These are phyloP conservation scores for Lochmaea crataegi DNA, from an alignment of 2,888 invertebrate genomes.

Conservation along the genomic window DNA sequence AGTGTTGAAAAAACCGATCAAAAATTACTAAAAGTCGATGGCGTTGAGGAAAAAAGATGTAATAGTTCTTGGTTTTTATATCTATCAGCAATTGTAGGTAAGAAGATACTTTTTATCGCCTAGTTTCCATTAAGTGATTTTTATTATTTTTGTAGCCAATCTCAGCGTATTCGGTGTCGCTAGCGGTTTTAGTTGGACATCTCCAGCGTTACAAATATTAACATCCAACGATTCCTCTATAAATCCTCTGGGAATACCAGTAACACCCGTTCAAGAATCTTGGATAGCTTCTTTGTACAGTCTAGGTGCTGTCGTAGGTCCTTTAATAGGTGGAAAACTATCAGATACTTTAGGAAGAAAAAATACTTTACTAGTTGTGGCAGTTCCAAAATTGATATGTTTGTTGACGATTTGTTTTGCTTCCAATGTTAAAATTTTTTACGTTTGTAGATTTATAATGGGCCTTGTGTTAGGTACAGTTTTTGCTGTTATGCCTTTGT, in stretches of 20 bases:
- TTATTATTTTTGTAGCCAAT: slow-evolving; percentile 43
- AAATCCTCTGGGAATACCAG: slow-evolving; percentile 48
- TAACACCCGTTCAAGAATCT: slow-evolving; percentile 49
- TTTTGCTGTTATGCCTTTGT: slow-evolving; percentile 83
- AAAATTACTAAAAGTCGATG: slow-evolving; percentile 35
- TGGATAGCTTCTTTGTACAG: slow-evolving; percentile 51
- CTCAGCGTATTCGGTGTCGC: slow-evolving; percentile 44
- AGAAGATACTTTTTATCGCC: slow-evolving; percentile 7
- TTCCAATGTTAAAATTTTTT: slow-evolving; percentile 54
- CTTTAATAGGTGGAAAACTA: slow-evolving; percentile 47
- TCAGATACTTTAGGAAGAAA: slow-evolving; percentile 70
- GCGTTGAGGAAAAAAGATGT: slow-evolving; percentile 12
- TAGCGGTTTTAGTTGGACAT: slow-evolving; percentile 51
- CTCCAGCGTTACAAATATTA: slow-evolving; percentile 51
- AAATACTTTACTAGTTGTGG: slow-evolving; percentile 72
- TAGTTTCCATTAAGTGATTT: not conserved
- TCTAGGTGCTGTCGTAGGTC: slow-evolving; percentile 52
- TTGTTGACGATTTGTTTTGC: slow-evolving; percentile 47
- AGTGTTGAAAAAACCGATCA: slow-evolving; percentile 22
- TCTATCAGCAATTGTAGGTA: slow-evolving; percentile 46
- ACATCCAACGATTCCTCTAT: slow-evolving; percentile 40
- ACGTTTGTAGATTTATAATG: slow-evolving; percentile 70
- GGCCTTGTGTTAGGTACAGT: slow-evolving; percentile 76
- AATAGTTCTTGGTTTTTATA: slow-evolving; percentile 41
- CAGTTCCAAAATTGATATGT: slow-evolving; percentile 73